Conservation (phyloP, 2,888 invertebrate genomes). For the Rotaria sp. region DNA sequence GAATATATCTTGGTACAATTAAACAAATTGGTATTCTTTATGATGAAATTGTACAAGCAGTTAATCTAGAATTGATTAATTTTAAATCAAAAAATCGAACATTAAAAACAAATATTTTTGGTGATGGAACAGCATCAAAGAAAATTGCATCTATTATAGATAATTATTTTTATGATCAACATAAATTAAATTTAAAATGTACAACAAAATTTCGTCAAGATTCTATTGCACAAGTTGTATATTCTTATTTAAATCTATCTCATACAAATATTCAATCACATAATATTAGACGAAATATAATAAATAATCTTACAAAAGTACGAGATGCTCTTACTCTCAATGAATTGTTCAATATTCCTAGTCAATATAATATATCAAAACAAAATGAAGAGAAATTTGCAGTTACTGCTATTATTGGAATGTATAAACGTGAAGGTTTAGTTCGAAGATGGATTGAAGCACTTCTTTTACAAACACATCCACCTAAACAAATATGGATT, state of each 20-base stretch:
- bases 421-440: too few relatives aligned
- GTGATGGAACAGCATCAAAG: background rate
- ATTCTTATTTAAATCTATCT: background rate
- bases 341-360: background rate
- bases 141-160: background rate
- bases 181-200: background rate
- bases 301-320: background rate
- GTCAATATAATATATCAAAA: background rate
- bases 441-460: too few relatives aligned
- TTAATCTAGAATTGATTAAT: background rate
- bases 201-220: background rate
- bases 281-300: background rate
- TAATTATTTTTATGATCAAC: background rate
- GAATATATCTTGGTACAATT: constrained; percentile 32
- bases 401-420: too few relatives aligned
- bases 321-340: background rate
- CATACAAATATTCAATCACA: background rate
- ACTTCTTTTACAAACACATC: too few relatives aligned
- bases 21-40: background rate
- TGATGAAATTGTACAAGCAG: background rate
- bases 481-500: too few relatives aligned
- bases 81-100: background rate
- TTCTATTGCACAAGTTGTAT: background rate
- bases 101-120: background rate
- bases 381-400: background rate